A percentile compares a stretch with the other conserved stretches of the same genome.
Evolutionary conservation across 2,888 invertebrate species (phyloP).

Genomic region (Phortica okadai): DNA sequence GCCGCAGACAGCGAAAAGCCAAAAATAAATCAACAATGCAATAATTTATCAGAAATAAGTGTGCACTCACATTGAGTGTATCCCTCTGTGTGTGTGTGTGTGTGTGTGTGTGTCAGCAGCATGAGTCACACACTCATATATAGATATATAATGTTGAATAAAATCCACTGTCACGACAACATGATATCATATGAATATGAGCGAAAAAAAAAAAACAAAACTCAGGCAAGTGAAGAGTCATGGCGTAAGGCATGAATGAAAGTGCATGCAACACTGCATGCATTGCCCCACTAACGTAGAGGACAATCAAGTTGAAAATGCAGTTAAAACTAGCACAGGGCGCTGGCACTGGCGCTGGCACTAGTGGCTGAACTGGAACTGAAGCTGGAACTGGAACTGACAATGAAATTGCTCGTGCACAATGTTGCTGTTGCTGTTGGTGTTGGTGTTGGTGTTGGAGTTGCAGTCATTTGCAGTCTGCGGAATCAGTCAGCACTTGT

Average conservation of each 20-base stretch:
- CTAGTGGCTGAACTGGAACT: too few species aligned
- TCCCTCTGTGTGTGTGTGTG: conserved; percentile 7
- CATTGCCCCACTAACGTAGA: too few species aligned
- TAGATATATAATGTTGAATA: conserved; percentile 35
- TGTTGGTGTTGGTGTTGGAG: conserved; percentile 55
- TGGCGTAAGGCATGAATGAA: too few species aligned
- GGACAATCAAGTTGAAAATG: too few species aligned
- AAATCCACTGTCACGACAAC: conserved; percentile 67
- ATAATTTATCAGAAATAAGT: conserved; percentile 72
- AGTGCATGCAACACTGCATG: too few species aligned
- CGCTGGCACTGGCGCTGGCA: too few species aligned
- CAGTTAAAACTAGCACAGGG: too few species aligned
- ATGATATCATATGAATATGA: not conserved
- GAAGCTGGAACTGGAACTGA: not conserved
- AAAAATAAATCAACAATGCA: conserved; percentile 70
- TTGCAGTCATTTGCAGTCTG: conserved; percentile 41
- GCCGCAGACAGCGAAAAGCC: conserved; percentile 72
- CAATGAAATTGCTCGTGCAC: not conserved
- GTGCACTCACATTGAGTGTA: conserved; percentile 43
- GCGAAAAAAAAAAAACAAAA: not conserved
- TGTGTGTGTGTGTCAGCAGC: conserved; percentile 68
- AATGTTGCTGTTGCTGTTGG: conserved; percentile 29
- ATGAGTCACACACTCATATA: conserved; percentile 56
- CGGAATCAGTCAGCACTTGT: conserved; percentile 20
- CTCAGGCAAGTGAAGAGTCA: too few species aligned